These are phyloP conservation scores for Zaprionus tsacasi DNA, from an alignment of 1,140 invertebrate species.

Conservation along the genomic window DNA sequence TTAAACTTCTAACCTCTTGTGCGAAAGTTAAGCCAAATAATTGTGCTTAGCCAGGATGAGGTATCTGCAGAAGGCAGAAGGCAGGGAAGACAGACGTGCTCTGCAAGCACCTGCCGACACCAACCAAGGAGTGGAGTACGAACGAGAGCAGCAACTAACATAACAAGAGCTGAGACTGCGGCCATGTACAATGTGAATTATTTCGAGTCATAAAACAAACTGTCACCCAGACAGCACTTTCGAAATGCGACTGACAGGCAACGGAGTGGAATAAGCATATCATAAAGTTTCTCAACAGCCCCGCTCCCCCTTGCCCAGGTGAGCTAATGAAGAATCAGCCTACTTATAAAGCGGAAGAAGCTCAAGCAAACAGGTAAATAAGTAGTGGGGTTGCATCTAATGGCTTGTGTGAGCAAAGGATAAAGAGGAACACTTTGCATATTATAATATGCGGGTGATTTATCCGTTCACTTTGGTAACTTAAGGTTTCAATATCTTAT, in stretches of 20 bases:
- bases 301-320: background rate
- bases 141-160: conserved; percentile 7
- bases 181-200: conserved; percentile 51
- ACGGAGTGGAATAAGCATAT: conserved; percentile 59
- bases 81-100: background rate
- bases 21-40: conserved; percentile 36
- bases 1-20: conserved; percentile 21
- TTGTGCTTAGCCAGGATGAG: conserved; percentile 19
- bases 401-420: background rate
- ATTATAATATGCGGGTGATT: background rate
- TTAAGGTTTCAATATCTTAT: conserved; percentile 1
- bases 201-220: conserved; percentile 64
- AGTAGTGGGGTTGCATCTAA: background rate
- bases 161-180: conserved; percentile 19
- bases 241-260: conserved; percentile 41
- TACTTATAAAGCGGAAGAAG: conserved; percentile 8
- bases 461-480: background rate
- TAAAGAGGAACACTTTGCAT: conserved; percentile 2
- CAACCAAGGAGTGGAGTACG: background rate
- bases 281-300: conserved; percentile 47
- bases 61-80: background rate
- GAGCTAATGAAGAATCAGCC: conserved; percentile 53
- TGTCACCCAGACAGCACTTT: conserved; percentile 50
- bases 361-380: conserved; percentile 48
- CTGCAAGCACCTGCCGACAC: conserved; percentile 5